Conservation (phyloP, 2,888 invertebrate genomes). For the Dendrolimus pini region DNA sequence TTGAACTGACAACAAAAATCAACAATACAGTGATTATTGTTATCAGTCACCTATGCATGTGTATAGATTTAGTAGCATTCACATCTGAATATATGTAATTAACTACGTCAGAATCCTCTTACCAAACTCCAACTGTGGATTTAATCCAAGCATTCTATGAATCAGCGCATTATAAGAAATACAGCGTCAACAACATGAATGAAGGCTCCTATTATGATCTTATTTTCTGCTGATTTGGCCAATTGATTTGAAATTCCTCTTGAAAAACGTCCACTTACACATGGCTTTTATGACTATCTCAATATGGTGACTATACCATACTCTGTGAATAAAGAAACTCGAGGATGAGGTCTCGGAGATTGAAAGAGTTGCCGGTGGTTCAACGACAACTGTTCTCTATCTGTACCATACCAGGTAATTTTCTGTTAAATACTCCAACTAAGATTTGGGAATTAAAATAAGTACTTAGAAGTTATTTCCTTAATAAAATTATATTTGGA, state of each 20-base stretch:
- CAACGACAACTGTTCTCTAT: constrained; percentile 19
- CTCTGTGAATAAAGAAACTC: constrained; percentile 24
- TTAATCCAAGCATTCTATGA: neutral
- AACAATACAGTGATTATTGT: too few relatives aligned
- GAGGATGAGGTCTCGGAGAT: constrained; percentile 22
- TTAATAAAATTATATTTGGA: too few relatives aligned
- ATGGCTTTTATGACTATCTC: constrained; percentile 31
- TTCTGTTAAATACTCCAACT: neutral
- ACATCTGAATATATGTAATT: neutral
- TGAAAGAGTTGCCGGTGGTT: constrained; percentile 30
- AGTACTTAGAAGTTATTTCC: too few relatives aligned
- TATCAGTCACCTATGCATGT: too few relatives aligned
- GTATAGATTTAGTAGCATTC: neutral
- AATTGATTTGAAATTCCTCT: constrained; percentile 10
- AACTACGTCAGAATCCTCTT: neutral
- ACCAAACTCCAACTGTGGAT: neutral
- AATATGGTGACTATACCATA: constrained; percentile 27
- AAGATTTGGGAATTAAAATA: too few relatives aligned
- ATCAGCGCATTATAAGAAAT: neutral
- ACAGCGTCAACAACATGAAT: neutral
- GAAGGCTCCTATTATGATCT: constrained; percentile 2
- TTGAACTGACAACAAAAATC: too few relatives aligned
- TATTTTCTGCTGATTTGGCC: constrained; percentile 12
- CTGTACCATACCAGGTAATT: constrained; percentile 34
- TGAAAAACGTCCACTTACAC: constrained; percentile 6